Evolutionary conservation across 1,140 invertebrate genomes (phyloP), one percentile per base, ranked within the genome.

Genomic region (Drosophila repletoides): DNA sequence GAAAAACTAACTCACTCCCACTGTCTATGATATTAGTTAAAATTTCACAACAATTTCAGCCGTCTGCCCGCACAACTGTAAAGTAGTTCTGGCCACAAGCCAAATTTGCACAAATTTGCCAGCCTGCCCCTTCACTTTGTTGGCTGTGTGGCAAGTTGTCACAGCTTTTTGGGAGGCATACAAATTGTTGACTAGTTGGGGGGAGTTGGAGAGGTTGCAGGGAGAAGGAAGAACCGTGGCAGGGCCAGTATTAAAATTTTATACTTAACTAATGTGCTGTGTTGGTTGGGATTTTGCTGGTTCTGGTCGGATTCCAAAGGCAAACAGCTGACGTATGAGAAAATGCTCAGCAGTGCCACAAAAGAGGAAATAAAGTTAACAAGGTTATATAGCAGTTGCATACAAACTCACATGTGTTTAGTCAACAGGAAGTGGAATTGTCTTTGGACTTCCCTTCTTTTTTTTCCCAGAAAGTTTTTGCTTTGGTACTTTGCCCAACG

Each of bases 1-100:
- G 19, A 2, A 29, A n/a, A 40, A 19, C n/a, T 53, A 41, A 4
- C 28, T 22, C 46, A 34, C 9, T 7, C 33, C 48, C 60, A 26
- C 38, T 55, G 38, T 64, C 22, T 49, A 31, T 40, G 33, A 63
- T 45, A 63, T 68, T 68, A 72, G 70, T 64, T 68, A 58, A 68
- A 69, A 69, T 64, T 72, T 72, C 45, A 49, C 51, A 69, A 46
- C 68, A 67, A 45, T 49, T 43, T 58, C 28, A 29, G 49, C 41
- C 48, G 24, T 28, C 21, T 26, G 34, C 60, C 40, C 61, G 60
- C 59, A 69, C 66, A 69, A 43, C 67, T 70, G 67, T 73, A 65
- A 70, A 73, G 71, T 71, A 66, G 53, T 73, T 71, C 36, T 73
- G 71, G 67, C 67, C 71, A 73, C 71, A 73, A 73, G 71, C 71